Conservation (phyloP, 2,888 invertebrate species). For the Blera fallax region DNA sequence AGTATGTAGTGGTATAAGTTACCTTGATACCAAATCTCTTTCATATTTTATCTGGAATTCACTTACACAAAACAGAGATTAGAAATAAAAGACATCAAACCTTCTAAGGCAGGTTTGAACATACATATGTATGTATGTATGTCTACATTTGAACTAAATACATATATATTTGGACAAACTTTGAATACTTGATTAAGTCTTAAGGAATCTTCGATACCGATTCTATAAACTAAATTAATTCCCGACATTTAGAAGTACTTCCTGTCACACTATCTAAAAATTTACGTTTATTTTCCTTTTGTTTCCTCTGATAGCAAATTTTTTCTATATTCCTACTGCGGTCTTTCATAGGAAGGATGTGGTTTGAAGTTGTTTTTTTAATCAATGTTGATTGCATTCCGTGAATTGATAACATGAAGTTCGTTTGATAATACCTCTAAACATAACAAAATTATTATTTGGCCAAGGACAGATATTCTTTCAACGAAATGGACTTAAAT, state of each 20-base stretch:
- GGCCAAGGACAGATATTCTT: neutral
- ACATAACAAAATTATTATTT: neutral
- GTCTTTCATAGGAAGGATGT: constrained; percentile 19
- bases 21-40: no score
- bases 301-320: neutral
- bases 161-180: no score
- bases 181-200: no score
- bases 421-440: neutral
- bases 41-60: no score
- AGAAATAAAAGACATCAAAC: no score
- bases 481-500: neutral
- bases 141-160: no score
- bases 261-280: neutral
- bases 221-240: neutral
- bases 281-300: neutral
- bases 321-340: neutral
- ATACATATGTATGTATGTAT: no score
- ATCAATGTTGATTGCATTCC: neutral
- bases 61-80: no score
- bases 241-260: neutral
- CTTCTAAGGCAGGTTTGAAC: no score
- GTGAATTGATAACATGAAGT: constrained; percentile 9
- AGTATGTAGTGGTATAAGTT: no score
- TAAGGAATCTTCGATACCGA: neutral
- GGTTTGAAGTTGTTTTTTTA: constrained; percentile 1